These are phyloP conservation scores for Ochropleura plecta DNA, from an alignment of 2,888 invertebrate species.

Conservation along the genomic window DNA sequence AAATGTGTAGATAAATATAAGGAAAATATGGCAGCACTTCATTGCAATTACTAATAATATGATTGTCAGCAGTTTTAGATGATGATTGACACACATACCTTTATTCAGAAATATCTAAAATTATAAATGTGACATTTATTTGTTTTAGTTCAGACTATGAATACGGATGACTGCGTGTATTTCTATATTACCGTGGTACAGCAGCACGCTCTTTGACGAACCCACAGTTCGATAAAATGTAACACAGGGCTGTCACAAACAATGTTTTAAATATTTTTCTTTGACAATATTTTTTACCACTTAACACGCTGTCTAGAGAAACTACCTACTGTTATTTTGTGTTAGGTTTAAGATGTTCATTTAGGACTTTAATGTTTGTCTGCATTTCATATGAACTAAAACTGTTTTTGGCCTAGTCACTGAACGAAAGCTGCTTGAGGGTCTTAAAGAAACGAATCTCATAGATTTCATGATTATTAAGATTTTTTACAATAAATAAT, in stretches of 20 bases:
- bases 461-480: no score
- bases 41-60: no score
- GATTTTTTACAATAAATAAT: no score
- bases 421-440: no score
- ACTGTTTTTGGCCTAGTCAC: no score
- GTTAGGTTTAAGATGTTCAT: not conserved
- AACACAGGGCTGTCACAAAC: constrained; percentile 71
- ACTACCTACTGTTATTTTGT: not conserved
- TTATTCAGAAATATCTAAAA: not conserved
- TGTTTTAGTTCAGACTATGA: constrained; percentile 63
- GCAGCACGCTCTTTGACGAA: constrained; percentile 76
- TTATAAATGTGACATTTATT: constrained; percentile 1
- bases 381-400: not conserved
- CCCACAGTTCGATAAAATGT: constrained; percentile 75
- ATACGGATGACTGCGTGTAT: constrained; percentile 72
- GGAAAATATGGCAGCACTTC: no score
- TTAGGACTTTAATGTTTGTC: not conserved
- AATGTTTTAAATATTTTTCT: not conserved
- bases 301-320: no score
- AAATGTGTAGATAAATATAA: no score
- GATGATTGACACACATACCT: no score
- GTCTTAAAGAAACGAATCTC: no score
- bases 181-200: constrained; percentile 80
- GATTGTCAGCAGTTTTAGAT: no score
- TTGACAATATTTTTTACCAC: not conserved